Evolutionary conservation across 2,888 invertebrate genomes (phyloP).

Genomic region (Dynastes tityus): DNA sequence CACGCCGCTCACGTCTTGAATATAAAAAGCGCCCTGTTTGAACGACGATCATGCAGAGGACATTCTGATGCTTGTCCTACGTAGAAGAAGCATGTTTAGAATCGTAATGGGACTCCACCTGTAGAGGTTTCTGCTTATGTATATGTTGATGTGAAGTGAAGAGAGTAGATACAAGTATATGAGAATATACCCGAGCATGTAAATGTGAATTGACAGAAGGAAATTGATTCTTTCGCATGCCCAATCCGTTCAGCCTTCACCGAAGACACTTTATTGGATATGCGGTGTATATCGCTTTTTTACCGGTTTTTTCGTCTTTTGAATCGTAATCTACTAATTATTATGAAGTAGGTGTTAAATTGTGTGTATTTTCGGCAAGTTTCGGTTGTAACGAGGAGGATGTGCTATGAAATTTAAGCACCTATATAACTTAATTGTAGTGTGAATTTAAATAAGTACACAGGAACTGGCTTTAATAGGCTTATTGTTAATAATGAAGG

Average conservation of each 20-base stretch:
- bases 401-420: constrained; percentile 1
- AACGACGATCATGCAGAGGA: constrained; percentile 36
- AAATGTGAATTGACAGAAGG: constrained; percentile 6
- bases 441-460: not conserved
- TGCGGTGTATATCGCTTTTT: not conserved
- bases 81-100: constrained; percentile 23
- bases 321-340: constrained; percentile 4
- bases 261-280: not conserved
- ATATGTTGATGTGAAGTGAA: not conserved
- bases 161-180: not conserved
- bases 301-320: not conserved
- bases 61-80: constrained; percentile 34
- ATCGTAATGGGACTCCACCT: constrained; percentile 42
- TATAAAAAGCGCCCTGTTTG: constrained; percentile 16
- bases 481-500: no score
- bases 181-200: not conserved
- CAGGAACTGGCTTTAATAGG: not conserved
- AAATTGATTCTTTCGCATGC: constrained; percentile 1
- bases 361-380: not conserved
- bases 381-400: constrained; percentile 12
- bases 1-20: constrained; percentile 35
- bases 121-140: constrained; percentile 2
- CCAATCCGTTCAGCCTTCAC: not conserved
- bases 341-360: constrained; percentile 8
- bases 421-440: not conserved